Conservation (phyloP, 1,140 invertebrate genomes). For the Brachionus koreanus region DNA sequence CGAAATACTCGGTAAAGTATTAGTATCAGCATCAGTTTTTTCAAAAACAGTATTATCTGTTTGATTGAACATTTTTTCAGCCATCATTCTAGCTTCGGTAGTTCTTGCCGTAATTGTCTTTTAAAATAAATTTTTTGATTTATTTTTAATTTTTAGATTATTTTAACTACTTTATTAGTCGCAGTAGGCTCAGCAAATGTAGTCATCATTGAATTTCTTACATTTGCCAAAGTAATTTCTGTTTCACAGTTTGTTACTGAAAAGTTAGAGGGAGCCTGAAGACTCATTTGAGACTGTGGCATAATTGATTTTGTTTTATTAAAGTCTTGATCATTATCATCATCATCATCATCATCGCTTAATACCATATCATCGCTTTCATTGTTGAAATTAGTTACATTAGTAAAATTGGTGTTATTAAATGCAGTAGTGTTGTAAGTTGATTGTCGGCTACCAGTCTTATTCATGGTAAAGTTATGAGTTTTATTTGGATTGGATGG, state of each 20-base stretch:
- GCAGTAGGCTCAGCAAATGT: conserved; percentile 15
- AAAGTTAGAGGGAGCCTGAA: not conserved
- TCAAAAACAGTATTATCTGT: not conserved
- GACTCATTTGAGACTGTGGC: not conserved
- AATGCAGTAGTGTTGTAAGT: not conserved
- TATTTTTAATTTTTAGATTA: not conserved
- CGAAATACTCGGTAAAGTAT: not conserved
- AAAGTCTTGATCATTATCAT: not conserved
- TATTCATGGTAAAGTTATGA: not conserved
- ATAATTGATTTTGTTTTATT: not conserved
- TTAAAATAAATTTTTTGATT: not conserved
- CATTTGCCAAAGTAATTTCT: not conserved
- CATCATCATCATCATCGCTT: not conserved
- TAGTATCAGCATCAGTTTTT: not conserved
- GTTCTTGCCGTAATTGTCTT: conserved; percentile 27
- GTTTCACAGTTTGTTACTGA: not conserved
- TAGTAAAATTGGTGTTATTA: conserved; percentile 34
- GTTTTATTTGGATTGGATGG: not conserved
- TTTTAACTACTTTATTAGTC: not conserved
- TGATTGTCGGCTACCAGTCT: not conserved
- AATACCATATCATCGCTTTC: conserved; percentile 4
- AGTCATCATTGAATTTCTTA: not conserved
- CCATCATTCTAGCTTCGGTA: conserved; percentile 1
- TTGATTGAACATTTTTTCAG: conserved; percentile 40
- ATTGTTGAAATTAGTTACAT: conserved; percentile 16